A percentile compares a stretch with the other conserved stretches of the same genome.
Conservation (phyloP, 1,140 invertebrate genomes). For the Catajapyx aquilonaris region DNA sequence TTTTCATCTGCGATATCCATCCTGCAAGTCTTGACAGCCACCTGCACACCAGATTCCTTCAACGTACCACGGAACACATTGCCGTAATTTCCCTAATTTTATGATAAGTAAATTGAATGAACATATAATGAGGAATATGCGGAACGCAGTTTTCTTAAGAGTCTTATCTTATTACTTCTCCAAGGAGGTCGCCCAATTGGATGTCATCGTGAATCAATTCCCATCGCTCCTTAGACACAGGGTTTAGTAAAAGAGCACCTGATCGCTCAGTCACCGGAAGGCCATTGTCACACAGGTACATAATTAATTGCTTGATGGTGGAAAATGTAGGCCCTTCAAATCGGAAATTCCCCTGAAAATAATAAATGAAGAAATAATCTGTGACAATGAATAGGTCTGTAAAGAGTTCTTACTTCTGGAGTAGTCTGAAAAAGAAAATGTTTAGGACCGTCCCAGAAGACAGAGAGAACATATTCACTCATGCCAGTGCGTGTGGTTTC, state of each 20-base stretch:
- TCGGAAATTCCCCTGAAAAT: slow-evolving; percentile 62
- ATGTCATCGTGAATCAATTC: slow-evolving; percentile 94
- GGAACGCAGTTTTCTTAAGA: too few species aligned
- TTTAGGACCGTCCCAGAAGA: slow-evolving; percentile 86
- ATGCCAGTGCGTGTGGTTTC: slow-evolving; percentile 82
- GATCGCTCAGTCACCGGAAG: slow-evolving; percentile 76
- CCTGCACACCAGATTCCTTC: slow-evolving; percentile 56
- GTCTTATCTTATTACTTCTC: slow-evolving; percentile 65
- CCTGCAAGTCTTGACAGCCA: slow-evolving; percentile 90
- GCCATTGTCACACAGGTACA: slow-evolving; percentile 62
- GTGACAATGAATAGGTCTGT: too few species aligned
- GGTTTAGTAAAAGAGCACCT: slow-evolving; percentile 65
- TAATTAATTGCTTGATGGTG: slow-evolving; percentile 75
- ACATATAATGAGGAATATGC: too few species aligned
- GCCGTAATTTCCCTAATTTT: slow-evolving; percentile 81
- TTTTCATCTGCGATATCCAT: slow-evolving; percentile 85
- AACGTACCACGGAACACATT: slow-evolving; percentile 85
- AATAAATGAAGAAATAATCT: too few species aligned
- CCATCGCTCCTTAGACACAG: slow-evolving; percentile 81
- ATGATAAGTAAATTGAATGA: neutral
- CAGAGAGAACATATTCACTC: slow-evolving; percentile 80
- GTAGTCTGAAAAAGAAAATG: slow-evolving; percentile 96
- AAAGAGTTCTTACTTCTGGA: slow-evolving; percentile 57
- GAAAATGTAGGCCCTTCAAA: slow-evolving; percentile 87
- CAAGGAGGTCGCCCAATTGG: slow-evolving; percentile 78